Evolutionary conservation across 2,797 vertebrate genomes (phyloP).

Genomic region (Microtus agrestis): DNA sequence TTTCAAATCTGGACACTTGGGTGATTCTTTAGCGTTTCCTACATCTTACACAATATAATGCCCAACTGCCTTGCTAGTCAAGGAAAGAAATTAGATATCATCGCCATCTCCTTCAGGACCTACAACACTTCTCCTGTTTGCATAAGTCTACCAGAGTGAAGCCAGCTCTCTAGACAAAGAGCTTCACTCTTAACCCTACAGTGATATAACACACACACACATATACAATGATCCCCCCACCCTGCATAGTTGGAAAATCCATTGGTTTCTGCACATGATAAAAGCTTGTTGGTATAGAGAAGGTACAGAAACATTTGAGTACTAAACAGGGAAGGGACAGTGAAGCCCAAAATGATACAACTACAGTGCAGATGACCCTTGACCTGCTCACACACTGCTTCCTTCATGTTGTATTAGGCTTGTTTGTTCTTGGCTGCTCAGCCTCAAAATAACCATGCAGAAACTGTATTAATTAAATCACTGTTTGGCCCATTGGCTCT

Average conservation of each 20-base stretch:
- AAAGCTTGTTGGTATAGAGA: neutral
- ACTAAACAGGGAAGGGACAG: neutral
- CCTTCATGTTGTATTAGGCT: too few relatives aligned
- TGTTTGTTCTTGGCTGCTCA: too few relatives aligned
- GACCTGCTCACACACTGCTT: fast-evolving
- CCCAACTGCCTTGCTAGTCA: neutral
- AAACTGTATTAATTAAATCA: too few relatives aligned
- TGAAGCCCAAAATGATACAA: neutral
- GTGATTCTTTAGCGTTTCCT: too few relatives aligned
- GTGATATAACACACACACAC: neutral
- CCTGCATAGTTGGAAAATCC: fast-evolving
- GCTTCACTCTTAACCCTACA: neutral
- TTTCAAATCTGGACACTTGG: neutral
- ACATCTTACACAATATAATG: fast-evolving
- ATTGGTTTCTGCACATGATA: neutral
- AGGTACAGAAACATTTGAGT: neutral
- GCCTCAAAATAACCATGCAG: too few relatives aligned
- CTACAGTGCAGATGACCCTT: neutral
- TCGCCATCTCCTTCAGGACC: neutral
- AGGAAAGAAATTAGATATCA: neutral
- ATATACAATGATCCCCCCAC: neutral
- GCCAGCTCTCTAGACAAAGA: neutral
- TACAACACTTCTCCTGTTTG: neutral
- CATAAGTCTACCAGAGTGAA: neutral
- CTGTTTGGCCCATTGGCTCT: too few relatives aligned